These are phyloP conservation scores for Baronia brevicornis DNA, from an alignment of 2,888 invertebrate species.

Conservation along the genomic window DNA sequence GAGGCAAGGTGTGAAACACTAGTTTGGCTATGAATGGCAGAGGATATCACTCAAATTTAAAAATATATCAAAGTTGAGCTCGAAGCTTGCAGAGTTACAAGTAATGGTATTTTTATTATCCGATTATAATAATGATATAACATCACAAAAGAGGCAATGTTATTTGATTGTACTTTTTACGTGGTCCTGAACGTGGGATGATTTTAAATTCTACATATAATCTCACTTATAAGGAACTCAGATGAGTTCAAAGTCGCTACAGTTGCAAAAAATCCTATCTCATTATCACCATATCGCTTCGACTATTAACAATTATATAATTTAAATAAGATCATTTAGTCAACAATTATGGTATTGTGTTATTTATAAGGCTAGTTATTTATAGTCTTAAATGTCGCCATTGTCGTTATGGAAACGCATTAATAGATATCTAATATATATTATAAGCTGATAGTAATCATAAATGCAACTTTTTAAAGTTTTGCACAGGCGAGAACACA, in stretches of 20 bases:
- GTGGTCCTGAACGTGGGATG: neutral
- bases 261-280: too few species aligned
- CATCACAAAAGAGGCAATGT: conserved; percentile 4
- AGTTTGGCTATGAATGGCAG: conserved; percentile 18
- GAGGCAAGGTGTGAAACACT: conserved; percentile 51
- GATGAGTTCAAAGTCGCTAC: too few species aligned
- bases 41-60: conserved; percentile 15
- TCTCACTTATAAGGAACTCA: too few species aligned
- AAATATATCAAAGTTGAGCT: conserved; percentile 12
- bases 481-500: too few species aligned
- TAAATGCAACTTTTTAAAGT: too few species aligned
- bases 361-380: too few species aligned
- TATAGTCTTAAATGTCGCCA: neutral
- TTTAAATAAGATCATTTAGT: too few species aligned
- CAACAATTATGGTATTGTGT: too few species aligned
- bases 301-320: too few species aligned
- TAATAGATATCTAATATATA: conserved; percentile 1
- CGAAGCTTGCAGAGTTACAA: conserved; percentile 6
- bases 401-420: neutral
- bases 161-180: conserved; percentile 3
- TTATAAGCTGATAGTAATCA: neutral
- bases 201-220: neutral
- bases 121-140: conserved; percentile 11
- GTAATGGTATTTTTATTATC: neutral
- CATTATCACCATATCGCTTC: too few species aligned